Conservation (phyloP, 2,888 invertebrate genomes). For the Diplazon laetatorius region DNA sequence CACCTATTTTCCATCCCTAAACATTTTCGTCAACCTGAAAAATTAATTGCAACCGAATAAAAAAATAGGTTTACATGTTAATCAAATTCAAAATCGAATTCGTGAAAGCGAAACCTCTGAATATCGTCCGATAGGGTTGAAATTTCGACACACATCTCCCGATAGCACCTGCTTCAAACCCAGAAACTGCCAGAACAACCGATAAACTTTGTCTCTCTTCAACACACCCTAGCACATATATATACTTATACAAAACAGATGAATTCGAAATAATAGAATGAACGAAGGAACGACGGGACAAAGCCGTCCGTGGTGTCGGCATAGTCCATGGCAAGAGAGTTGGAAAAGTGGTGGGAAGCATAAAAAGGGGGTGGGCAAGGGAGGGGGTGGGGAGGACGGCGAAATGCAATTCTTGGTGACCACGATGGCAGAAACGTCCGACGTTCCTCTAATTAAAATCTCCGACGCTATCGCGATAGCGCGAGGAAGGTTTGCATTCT, state of each 20-base stretch:
- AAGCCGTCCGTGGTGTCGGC: not conserved
- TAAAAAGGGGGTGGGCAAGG: slow-evolving; percentile 5
- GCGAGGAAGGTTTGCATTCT: not conserved
- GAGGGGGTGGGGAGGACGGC: slow-evolving; percentile 13
- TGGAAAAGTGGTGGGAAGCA: not conserved
- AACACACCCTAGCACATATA: too few species aligned
- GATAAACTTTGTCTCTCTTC: too few species aligned
- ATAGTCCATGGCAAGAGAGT: not conserved
- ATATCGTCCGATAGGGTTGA: too few species aligned
- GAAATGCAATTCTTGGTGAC: slow-evolving; percentile 54
- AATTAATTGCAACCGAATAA: too few species aligned
- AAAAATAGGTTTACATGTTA: too few species aligned
- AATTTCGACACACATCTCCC: too few species aligned
- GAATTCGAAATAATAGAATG: slow-evolving; percentile 14
- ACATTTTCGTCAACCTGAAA: too few species aligned
- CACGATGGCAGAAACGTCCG: slow-evolving; percentile 41
- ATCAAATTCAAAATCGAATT: too few species aligned
- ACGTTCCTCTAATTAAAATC: slow-evolving; percentile 55
- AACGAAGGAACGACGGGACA: slow-evolving; percentile 7
- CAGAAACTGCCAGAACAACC: too few species aligned
- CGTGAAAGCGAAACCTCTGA: too few species aligned
- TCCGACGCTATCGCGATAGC: slow-evolving; percentile 16
- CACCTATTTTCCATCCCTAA: too few species aligned
- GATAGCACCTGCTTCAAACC: too few species aligned
- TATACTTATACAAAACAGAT: not conserved